Evolutionary conservation across 2,888 invertebrate species (phyloP).

Genomic region (Oscheius sp.): DNA sequence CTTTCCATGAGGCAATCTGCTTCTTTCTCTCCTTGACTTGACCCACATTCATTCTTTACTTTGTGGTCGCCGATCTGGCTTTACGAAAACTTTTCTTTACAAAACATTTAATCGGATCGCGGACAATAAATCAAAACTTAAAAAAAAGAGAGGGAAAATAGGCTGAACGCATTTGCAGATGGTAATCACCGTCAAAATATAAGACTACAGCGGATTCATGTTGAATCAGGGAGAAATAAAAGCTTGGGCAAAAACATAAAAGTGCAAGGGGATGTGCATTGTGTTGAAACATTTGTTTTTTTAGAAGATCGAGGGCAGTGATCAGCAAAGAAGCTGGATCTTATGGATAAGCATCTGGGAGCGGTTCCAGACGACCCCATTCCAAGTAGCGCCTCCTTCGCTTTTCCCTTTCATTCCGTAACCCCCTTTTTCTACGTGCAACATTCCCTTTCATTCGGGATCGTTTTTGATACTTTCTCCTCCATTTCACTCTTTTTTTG

Average conservation of each 20-base stretch:
- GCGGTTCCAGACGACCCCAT: constrained; percentile 35
- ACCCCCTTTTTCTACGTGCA: constrained; percentile 29
- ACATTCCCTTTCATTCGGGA: constrained; percentile 34
- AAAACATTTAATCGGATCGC: too few relatives aligned
- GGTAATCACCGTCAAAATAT: background rate
- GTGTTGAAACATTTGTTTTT: constrained; percentile 22
- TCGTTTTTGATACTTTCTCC: constrained; percentile 31
- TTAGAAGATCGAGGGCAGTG: constrained; percentile 25
- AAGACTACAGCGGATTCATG: background rate
- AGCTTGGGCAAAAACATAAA: too few relatives aligned
- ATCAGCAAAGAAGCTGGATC: constrained; percentile 31
- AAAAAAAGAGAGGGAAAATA: background rate
- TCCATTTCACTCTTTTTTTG: constrained; percentile 6
- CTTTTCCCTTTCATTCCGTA: constrained; percentile 37
- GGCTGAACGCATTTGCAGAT: background rate
- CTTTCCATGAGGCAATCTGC: constrained; percentile 3
- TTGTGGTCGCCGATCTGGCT: background rate
- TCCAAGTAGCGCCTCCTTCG: constrained; percentile 37
- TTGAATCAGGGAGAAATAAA: background rate
- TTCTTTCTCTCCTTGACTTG: constrained; percentile 1
- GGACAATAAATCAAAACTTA: background rate
- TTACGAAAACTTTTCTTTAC: too few relatives aligned
- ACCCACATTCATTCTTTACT: constrained; percentile 13
- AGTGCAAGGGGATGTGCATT: too few relatives aligned
- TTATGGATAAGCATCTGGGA: constrained; percentile 33